phyloP scores from a whole-genome alignment of 2,888 invertebrate species.

The Cheilosia impressa region DNA sequence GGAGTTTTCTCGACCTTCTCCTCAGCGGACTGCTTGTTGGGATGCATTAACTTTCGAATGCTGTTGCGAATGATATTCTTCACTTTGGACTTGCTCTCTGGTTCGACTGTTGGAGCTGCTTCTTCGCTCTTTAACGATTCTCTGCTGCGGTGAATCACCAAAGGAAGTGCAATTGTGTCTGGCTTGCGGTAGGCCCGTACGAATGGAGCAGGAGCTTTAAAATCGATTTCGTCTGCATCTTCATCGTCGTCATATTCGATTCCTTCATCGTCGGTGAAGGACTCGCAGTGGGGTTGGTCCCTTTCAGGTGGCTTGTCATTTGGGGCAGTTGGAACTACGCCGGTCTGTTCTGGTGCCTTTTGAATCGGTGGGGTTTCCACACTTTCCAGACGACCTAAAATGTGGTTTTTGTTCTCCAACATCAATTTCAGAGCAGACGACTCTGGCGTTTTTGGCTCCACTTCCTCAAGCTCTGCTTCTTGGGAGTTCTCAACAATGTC shows the following conservation, averaged over 20 bases:
- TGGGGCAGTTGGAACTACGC: neutral
- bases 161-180: conserved; percentile 37
- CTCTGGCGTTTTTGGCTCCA: conserved; percentile 48
- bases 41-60: conserved; percentile 81
- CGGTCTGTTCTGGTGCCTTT: neutral
- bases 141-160: conserved; percentile 75
- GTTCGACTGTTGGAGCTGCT: conserved; percentile 33
- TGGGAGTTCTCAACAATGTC: conserved; percentile 76
- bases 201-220: conserved; percentile 81
- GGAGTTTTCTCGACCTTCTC: conserved; percentile 56
- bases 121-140: conserved; percentile 77
- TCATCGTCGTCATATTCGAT: conserved; percentile 76
- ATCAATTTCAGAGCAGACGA: neutral
- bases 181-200: conserved; percentile 81
- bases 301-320: conserved; percentile 3
- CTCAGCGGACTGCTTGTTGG: conserved; percentile 66
- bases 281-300: conserved; percentile 14
- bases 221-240: conserved; percentile 78
- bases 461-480: conserved; percentile 71
- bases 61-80: conserved; percentile 81
- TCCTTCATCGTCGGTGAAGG: conserved; percentile 60
- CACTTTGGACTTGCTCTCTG: conserved; percentile 76
- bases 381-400: conserved; percentile 32
- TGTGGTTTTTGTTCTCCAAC: neutral
- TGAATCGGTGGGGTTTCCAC: conserved; percentile 60